phyloP scores from a whole-genome alignment of 64 coral and sea anemone species.

The Trachythela sp. region DNA sequence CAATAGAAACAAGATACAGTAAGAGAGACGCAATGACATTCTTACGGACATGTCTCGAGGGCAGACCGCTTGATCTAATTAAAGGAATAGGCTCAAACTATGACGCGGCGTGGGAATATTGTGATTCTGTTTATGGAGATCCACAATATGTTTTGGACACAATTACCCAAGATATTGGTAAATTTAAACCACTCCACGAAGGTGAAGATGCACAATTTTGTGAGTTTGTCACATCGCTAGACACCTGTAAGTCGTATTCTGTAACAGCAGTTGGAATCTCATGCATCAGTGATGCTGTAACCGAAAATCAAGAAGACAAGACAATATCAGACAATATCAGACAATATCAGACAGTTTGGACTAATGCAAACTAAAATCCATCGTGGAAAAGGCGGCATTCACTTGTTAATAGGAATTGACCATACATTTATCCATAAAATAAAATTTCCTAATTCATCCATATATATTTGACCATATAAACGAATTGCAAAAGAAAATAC shows the following conservation, averaged over 20 bases:
- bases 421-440: too few relatives aligned
- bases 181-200: neutral
- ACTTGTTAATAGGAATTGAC: too few relatives aligned
- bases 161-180: conserved; percentile 8
- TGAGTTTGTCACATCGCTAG: conserved; percentile 20
- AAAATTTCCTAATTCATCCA: too few relatives aligned
- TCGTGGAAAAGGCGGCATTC: too few relatives aligned
- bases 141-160: conserved; percentile 16
- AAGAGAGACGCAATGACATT: conserved; percentile 39
- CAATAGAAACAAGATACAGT: conserved; percentile 27
- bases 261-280: conserved; percentile 40
- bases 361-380: too few relatives aligned
- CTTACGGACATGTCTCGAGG: conserved; percentile 9
- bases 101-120: conserved; percentile 38
- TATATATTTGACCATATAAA: too few relatives aligned
- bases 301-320: conserved; percentile 16
- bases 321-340: too few relatives aligned
- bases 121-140: conserved; percentile 34
- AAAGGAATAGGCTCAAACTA: neutral
- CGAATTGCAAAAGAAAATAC: too few relatives aligned
- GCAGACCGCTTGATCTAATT: conserved; percentile 43
- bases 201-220: neutral
- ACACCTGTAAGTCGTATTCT: conserved; percentile 27
- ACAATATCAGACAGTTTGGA: conserved; percentile 28
- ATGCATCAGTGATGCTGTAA: conserved; percentile 39